Evolutionary conservation across 2,113 vertebrate species (phyloP).

Genomic region (Microcebus jonahi): DNA sequence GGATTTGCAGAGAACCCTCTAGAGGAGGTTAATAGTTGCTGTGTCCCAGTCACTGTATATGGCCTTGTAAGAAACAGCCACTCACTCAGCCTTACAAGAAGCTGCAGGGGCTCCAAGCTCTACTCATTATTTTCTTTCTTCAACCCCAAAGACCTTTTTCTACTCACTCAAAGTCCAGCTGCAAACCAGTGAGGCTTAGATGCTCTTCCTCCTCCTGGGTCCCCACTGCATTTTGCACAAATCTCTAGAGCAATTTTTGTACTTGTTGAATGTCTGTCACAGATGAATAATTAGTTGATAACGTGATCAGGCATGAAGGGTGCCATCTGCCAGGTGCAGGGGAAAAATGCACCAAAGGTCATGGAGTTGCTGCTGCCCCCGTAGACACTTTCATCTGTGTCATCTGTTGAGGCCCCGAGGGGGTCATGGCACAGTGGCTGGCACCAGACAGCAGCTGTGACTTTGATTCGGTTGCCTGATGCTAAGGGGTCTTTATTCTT

Average conservation of each 20-base stretch:
- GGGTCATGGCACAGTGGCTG: background rate
- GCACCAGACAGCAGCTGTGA: background rate
- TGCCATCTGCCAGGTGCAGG: background rate
- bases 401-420: background rate
- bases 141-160: background rate
- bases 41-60: background rate
- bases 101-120: background rate
- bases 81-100: background rate
- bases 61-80: background rate
- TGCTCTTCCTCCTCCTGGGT: no score
- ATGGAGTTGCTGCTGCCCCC: background rate
- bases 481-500: background rate
- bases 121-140: background rate
- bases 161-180: background rate
- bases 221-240: background rate
- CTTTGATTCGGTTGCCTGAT: background rate
- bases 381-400: background rate
- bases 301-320: background rate
- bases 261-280: background rate
- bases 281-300: background rate
- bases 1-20: constrained; percentile 19
- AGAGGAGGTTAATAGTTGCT: background rate
- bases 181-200: background rate
- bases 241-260: background rate
- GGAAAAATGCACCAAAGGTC: background rate